These are phyloP conservation scores for Cottus gobio DNA, from an alignment of 2,113 vertebrate species.

Conservation along the genomic window DNA sequence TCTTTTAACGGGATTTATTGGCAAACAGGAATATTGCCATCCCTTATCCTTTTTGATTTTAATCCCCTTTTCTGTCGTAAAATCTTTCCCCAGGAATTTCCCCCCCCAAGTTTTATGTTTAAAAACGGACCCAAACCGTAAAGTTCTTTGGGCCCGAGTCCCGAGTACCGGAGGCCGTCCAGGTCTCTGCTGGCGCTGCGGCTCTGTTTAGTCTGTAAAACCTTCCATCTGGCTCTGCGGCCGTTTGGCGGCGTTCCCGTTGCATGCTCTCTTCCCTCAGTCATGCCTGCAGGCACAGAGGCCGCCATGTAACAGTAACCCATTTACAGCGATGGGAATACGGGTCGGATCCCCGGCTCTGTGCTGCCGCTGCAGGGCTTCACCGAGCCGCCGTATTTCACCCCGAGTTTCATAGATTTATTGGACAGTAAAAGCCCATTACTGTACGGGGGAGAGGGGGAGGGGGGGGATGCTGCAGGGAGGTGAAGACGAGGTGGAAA, in stretches of 20 bases:
- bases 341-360: slow-evolving; percentile 50
- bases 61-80: background rate
- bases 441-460: background rate
- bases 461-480: background rate
- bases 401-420: slow-evolving; percentile 59
- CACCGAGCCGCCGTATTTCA: slow-evolving; percentile 31
- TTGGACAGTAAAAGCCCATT: slow-evolving; percentile 43
- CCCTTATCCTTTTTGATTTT: background rate
- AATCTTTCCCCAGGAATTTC: background rate
- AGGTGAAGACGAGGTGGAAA: background rate
- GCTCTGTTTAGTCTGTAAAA: slow-evolving; percentile 34
- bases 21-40: too few species aligned
- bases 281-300: slow-evolving; percentile 27
- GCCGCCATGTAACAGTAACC: slow-evolving; percentile 66
- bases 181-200: slow-evolving; percentile 15
- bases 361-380: slow-evolving; percentile 23
- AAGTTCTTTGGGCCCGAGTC: background rate
- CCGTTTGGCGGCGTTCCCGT: slow-evolving; percentile 8
- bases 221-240: slow-evolving; percentile 16
- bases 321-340: slow-evolving; percentile 62
- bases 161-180: background rate
- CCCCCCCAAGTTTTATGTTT: background rate
- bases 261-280: slow-evolving; percentile 15
- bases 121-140: background rate
- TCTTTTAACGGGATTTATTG: background rate